Evolutionary conservation across 1,140 invertebrate genomes (phyloP), one percentile per base, ranked within the genome.

Genomic region (Aporrectodea caliginosa): DNA sequence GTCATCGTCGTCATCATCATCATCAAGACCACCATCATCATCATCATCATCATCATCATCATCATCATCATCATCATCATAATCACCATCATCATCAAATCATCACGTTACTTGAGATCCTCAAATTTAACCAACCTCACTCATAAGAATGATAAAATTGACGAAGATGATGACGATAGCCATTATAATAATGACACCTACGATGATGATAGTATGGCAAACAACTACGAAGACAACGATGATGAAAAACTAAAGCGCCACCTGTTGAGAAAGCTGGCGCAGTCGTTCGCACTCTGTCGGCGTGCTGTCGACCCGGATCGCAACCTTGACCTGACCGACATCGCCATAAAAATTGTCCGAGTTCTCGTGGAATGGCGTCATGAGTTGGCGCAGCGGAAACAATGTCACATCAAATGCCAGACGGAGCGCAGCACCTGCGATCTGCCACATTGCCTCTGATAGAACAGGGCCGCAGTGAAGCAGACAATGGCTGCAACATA

Each of bases 321-420:
- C 95, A 1, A 97, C 94, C 90, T 96, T 96, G 0, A 98, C 94
- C 80, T 95, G 94, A 1, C 94, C 94, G 78, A 94, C 89, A 86
- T 97, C 95, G 0, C 95, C 95, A 88, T 96, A 96, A 86, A 97
- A 97, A 82, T 94, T 96, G 82, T 95, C 94, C 0, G 94, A 96
- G 82, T 95, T 92, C 81, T 93, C 91, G 83, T 94, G 93, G 85
- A 96, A 97, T 1, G 94, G 94, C 83, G 93, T 91, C 35, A 94
- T 95, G 29, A 98, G 87, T 88, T 95, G 94, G 73, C 93, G 92
- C 29, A 96, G 86, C 35, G 94, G 93, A 77, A 93, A 92, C 14
- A 96, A 91, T 29, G 94, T 95, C 22, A 95, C 92, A 14, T 93
- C 92, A 81, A 93, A 93, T 29, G 94, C 93, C 82, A 92, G 90